Evolutionary conservation across 2,888 invertebrate species (phyloP).

Genomic region (Drosophila neotestacea): DNA sequence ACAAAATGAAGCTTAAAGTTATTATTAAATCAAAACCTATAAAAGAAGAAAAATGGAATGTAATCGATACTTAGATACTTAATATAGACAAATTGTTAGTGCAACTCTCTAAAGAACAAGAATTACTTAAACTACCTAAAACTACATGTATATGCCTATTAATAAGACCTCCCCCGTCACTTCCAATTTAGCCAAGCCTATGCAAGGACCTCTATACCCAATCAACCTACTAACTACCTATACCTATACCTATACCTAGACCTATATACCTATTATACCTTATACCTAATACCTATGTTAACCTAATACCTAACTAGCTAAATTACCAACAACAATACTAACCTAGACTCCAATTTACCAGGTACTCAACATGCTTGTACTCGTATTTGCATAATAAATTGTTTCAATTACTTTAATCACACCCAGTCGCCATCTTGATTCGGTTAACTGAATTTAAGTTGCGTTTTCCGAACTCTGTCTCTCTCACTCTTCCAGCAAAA

Average conservation of each 20-base stretch:
- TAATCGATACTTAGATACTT: slow-evolving; percentile 56
- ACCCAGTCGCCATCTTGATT: slow-evolving; percentile 42
- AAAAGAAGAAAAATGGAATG: slow-evolving; percentile 18
- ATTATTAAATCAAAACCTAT: slow-evolving; percentile 74
- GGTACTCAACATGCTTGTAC: slow-evolving; percentile 20
- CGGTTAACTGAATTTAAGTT: slow-evolving; percentile 31
- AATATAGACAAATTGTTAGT: slow-evolving; percentile 54
- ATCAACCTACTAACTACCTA: slow-evolving; percentile 69
- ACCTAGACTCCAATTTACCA: slow-evolving; percentile 24
- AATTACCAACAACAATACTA: slow-evolving; percentile 20
- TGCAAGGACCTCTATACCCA: slow-evolving; percentile 54
- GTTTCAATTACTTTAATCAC: slow-evolving; percentile 52
- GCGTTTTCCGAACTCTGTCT: background rate
- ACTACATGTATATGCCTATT: slow-evolving; percentile 17
- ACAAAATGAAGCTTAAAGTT: slow-evolving; percentile 56
- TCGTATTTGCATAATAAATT: slow-evolving; percentile 57
- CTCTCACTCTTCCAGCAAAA: slow-evolving; percentile 43
- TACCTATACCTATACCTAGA: slow-evolving; percentile 52
- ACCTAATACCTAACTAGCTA: slow-evolving; percentile 36
- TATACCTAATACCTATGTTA: slow-evolving; percentile 32
- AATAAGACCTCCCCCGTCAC: slow-evolving; percentile 22
- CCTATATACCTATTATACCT: slow-evolving; percentile 15
- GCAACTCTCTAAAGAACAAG: slow-evolving; percentile 46
- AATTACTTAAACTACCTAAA: slow-evolving; percentile 43
- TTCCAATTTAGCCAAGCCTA: slow-evolving; percentile 54